Evolutionary conservation across 2,888 invertebrate genomes (phyloP).

Genomic region (Diabrotica balteata): DNA sequence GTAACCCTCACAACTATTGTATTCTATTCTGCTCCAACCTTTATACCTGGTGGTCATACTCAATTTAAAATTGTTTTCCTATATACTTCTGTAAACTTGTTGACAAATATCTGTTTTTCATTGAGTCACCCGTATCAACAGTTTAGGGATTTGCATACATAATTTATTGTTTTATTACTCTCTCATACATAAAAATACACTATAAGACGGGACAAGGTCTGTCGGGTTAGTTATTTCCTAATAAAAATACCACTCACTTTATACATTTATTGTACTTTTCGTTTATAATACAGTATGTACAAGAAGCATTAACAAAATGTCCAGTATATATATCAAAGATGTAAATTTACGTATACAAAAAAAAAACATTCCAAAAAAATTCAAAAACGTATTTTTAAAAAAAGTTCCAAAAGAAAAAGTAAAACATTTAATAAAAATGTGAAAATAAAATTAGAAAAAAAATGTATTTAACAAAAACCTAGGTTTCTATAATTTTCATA

Average conservation of each 20-base stretch:
- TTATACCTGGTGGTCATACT: too few species aligned
- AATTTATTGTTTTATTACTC: too few species aligned
- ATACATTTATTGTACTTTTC: constrained; percentile 6
- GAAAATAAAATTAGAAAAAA: not conserved
- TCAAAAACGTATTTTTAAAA: not conserved
- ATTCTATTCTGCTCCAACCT: too few species aligned
- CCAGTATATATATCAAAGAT: not conserved
- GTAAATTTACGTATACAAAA: not conserved
- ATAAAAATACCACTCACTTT: not conserved
- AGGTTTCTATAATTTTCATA: not conserved
- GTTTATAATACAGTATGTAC: constrained; percentile 23
- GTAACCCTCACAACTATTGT: too few species aligned
- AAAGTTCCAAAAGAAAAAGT: too few species aligned
- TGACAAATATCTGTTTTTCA: too few species aligned
- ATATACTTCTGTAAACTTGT: too few species aligned
- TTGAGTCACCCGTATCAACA: too few species aligned
- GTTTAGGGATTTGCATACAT: too few species aligned
- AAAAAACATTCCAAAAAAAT: constrained; percentile 12
- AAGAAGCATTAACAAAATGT: constrained; percentile 12
- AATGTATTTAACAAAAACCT: not conserved
- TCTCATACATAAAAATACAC: too few species aligned
- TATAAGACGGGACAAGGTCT: too few species aligned
- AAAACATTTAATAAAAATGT: not conserved
- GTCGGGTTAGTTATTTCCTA: not conserved
- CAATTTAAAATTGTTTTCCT: too few species aligned